Evolutionary conservation across 2,797 vertebrate species (phyloP), one percentile per base, ranked within the genome.

Genomic region (Macrochelys suwanniensis): DNA sequence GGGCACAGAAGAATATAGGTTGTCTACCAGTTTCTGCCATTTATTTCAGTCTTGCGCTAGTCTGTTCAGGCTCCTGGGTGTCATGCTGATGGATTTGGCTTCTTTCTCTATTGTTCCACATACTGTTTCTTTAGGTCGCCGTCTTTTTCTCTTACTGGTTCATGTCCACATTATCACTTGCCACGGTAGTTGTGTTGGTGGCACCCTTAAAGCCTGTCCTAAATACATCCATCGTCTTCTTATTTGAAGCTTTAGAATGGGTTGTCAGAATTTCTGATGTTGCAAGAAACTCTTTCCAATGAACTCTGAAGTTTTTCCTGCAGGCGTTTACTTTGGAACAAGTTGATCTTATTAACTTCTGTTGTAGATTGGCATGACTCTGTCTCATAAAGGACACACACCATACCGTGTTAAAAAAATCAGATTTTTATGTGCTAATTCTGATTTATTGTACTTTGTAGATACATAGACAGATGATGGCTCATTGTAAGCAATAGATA

Each of bases 401-500:
- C 42, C 19, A 21, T 23, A 42, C 10, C 19, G 6, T 11, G 37
- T 71, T 71, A n/a, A 71, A 61, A 71, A 42, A 71, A 11, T 37
- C 10, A 42, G 8, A 37, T 71, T 42, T 37, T 23, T 71, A 42
- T 71, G 83, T 0, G 16, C 56, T 88, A 1, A 23, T 56, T 19
- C 12, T 2, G 0, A 33, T 17, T 51, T 47, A 45, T 0, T 45
- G 31, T 10, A 88, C 9, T 71, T 21, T 37, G 53, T 45, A 31
- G 11, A 0, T 0, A 1, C 19, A 76, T 47, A 42, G 42, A 47
- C 11, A 1, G 42, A 5, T 0, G 45, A 88, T 8, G 0, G 50
- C 1, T n/a, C 76, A 28, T 13, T 2, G 8, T 57, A 11, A 79
- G 74, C 56, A 79, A 4, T 23, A 17, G 87, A 85, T 50, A 2